These are phyloP conservation scores for Hirudinaria manillensis DNA, from an alignment of 2,888 invertebrate species.

Conservation along the genomic window DNA sequence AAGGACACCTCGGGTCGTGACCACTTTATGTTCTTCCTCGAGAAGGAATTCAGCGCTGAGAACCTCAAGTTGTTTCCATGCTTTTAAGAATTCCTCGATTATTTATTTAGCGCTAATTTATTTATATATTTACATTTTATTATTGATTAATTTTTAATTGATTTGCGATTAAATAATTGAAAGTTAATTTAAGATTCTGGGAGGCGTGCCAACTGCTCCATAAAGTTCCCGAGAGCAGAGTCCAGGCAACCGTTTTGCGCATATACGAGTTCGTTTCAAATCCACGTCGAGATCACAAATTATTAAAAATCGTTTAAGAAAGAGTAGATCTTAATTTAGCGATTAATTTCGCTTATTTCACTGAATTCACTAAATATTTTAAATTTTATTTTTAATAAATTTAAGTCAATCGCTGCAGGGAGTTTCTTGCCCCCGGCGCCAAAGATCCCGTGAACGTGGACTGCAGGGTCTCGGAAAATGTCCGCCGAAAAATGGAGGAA, in stretches of 20 bases:
- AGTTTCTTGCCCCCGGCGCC: slow-evolving; percentile 87
- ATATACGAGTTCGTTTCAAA: slow-evolving; percentile 47
- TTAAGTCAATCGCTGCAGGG: slow-evolving; percentile 54
- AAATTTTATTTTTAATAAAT: too few species aligned
- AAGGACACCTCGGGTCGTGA: slow-evolving; percentile 79
- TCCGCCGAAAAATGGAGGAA: slow-evolving; percentile 48
- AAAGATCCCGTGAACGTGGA: slow-evolving; percentile 95
- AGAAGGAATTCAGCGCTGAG: slow-evolving; percentile 97
- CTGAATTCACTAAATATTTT: too few species aligned
- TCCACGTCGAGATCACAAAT: too few species aligned
- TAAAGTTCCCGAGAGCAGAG: slow-evolving; percentile 73
- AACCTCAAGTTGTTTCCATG: slow-evolving; percentile 73
- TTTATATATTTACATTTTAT: not conserved
- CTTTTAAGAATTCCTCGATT: not conserved
- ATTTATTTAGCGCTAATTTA: too few species aligned
- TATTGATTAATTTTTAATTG: not conserved
- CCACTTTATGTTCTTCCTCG: slow-evolving; percentile 88
- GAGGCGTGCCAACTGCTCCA: slow-evolving; percentile 75
- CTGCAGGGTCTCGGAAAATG: slow-evolving; percentile 73
- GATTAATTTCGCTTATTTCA: too few species aligned
- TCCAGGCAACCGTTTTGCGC: slow-evolving; percentile 50
- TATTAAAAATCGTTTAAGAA: too few species aligned
- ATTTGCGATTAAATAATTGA: not conserved
- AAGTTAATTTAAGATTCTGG: slow-evolving; percentile 71
- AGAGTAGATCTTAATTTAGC: too few species aligned